These are phyloP conservation scores for Lamprologus tigripictilis DNA, from an alignment of 2,113 vertebrate genomes.

Conservation along the genomic window DNA sequence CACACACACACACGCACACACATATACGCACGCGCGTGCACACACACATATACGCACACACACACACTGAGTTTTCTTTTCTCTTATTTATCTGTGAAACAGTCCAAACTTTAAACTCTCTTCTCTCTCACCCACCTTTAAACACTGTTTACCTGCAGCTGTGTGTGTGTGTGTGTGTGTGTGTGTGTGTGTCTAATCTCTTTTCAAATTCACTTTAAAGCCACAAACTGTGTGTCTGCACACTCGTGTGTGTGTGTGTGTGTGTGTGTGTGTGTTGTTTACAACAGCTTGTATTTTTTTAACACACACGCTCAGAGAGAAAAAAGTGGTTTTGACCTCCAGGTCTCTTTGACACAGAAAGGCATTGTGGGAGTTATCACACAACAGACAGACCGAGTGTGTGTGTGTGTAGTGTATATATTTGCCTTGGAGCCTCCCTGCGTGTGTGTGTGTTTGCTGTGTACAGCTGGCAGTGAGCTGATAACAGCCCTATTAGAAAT, in stretches of 20 bases:
- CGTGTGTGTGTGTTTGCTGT: slow-evolving; percentile 40
- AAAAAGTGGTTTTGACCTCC: slow-evolving; percentile 56
- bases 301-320: not conserved
- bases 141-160: slow-evolving; percentile 15
- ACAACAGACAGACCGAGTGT: slow-evolving; percentile 25
- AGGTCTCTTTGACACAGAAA: slow-evolving; percentile 56
- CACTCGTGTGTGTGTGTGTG: not conserved
- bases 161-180: not conserved
- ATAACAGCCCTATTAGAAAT: slow-evolving; percentile 65
- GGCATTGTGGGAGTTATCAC: slow-evolving; percentile 54
- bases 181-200: not conserved
- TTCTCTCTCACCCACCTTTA: slow-evolving; percentile 16
- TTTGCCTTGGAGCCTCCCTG: slow-evolving; percentile 23
- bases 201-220: not conserved
- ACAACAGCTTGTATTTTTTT: not conserved
- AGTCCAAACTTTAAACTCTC: slow-evolving; percentile 21
- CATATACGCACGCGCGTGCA: too few species aligned
- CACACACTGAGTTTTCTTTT: not conserved
- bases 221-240: not conserved
- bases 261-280: slow-evolving; percentile 1
- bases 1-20: not conserved
- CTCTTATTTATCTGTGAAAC: not conserved
- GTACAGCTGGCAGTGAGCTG: slow-evolving; percentile 63
- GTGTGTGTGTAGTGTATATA: slow-evolving; percentile 13
- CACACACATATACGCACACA: not conserved